Base-by-base conservation (phyloP, 1,140 invertebrate genomes). In the Hylaeus anthracinus region DNA sequence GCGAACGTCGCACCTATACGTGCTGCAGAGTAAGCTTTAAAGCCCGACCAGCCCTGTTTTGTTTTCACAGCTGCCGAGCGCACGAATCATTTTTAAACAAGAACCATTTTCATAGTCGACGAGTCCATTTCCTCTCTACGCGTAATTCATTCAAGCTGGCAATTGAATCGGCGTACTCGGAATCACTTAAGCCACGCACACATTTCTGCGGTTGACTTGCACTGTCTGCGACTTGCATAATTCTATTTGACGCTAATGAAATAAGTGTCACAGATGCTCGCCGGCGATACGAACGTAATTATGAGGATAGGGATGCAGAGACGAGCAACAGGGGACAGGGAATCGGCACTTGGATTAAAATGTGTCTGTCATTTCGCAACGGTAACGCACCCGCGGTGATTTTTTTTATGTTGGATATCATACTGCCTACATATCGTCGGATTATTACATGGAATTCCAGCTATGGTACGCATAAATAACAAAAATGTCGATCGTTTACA, bases 181-280 rank as follows among this genome's bases (percentile, higher is more conserved):
- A 73, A 78, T 78, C 84, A 85, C 83, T 86, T 82, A 82, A 64
- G 53, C 72, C 78, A 48, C 84, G 10, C 55, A 72, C 56, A 75
- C 80, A 74, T 39, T 53, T 51, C 39, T 45, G 48, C 72, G 37
- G 60, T 60, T 71, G 80, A 72, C 72, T 45, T 37, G 75, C 69
- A 67, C 66, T 55, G 77, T 56, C 81, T 79, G 73, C 69, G 77
- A 79, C 76, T 87, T 86, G 81, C 83, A 78, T 83, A 87, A 87
- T 86, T 86, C 85, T 79, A 77, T 82, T 86, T 83, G 76, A 69
- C 76, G 71, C 60, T 86, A 86, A 86, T 85, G 83, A 86, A 86
- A 86, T 86, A 86, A 86, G 73, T 86, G 85, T 85, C 85, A 82
- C 71, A 15, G 72, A 56, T 66, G 73, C 75, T 76, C 67, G 71